Percentiles rank a stretch among this genome's conserved stretches.
Conservation (phyloP, 2,113 vertebrate species). For the Antennarius striatus region DNA sequence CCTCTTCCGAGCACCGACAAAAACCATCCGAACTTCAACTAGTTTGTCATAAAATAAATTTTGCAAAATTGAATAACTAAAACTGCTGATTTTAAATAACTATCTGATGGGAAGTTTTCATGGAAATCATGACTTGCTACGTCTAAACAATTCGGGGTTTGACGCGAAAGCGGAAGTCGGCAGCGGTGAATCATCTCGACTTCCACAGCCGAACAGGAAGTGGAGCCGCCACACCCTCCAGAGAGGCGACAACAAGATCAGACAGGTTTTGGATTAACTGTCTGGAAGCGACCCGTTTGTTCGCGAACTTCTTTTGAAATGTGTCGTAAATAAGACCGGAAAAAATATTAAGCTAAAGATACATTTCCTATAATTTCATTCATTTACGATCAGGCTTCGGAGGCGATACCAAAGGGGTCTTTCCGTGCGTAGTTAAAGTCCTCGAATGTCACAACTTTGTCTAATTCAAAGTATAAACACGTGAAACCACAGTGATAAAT, state of each 20-base stretch:
- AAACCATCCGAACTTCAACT: too few species aligned
- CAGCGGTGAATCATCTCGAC: conserved; percentile 16
- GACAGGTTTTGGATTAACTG: background rate
- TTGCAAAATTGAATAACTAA: too few species aligned
- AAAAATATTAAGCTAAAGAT: background rate
- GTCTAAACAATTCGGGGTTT: background rate
- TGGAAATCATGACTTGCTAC: too few species aligned
- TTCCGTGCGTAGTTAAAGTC: conserved; percentile 5
- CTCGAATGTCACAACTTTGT: background rate
- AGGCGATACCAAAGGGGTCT: conserved; percentile 41
- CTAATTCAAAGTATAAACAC: background rate
- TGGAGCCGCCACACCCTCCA: conserved; percentile 5
- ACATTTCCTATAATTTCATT: background rate
- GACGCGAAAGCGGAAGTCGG: conserved; percentile 48
- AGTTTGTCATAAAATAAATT: too few species aligned
- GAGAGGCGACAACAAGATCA: background rate
- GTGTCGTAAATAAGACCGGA: too few species aligned
- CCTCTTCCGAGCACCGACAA: too few species aligned
- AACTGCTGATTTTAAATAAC: too few species aligned
- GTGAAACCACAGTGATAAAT: background rate
- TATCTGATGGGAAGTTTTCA: too few species aligned
- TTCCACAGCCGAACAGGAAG: background rate
- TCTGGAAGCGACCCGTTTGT: too few species aligned
- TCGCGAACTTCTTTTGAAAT: too few species aligned
- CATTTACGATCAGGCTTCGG: conserved; percentile 54